Base-by-base conservation (phyloP, 1,140 invertebrate species). In the Drosophila insularis region DNA sequence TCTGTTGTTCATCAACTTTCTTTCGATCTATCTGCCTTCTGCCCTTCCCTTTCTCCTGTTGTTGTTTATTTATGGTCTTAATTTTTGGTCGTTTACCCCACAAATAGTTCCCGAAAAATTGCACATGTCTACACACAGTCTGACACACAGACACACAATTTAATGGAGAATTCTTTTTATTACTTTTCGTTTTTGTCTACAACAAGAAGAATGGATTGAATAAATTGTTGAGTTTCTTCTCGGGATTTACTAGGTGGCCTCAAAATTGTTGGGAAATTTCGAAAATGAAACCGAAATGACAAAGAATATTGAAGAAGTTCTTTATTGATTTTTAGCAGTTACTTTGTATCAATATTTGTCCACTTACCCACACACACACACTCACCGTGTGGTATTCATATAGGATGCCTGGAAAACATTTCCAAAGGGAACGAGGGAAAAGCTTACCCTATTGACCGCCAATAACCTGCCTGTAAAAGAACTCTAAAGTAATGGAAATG, bases 51-150 rank as follows among this genome's bases (percentile, higher is more conserved):
- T 50, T 10, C 43, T 11, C 11, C 35, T n/a, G 37, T 56, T 27
- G 63, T 70, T 87, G 79, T 87, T 87, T 86, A 69, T 68, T 71
- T 74, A 86, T 69, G 72, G 75, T 82, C 81, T 86, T 82, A 71
- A 86, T 86, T 79, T 50, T 86, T 76, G 81, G 82, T 86, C 75
- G 71, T 21, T 79, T 87, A 68, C 81, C 81, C 77, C 81, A 87
- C 81, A 86, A 76, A 86, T 87, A 82, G 81, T 87, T 86, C 79
- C 84, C 46, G 68, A 79, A 39, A 85, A 86, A 87, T 87, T 79
- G 81, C 81, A 86, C 75, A 86, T 87, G 81, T 86, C 82, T 71
- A 70, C 81, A 87, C 81, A 78, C 17, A 55, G 10, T 27, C 10
- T 62, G 13, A 27, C 43, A 39, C 23, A 54, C n/a, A 37, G 21